These are phyloP conservation scores for Tenthredo livida DNA, from an alignment of 2,888 invertebrate species.

Conservation along the genomic window DNA sequence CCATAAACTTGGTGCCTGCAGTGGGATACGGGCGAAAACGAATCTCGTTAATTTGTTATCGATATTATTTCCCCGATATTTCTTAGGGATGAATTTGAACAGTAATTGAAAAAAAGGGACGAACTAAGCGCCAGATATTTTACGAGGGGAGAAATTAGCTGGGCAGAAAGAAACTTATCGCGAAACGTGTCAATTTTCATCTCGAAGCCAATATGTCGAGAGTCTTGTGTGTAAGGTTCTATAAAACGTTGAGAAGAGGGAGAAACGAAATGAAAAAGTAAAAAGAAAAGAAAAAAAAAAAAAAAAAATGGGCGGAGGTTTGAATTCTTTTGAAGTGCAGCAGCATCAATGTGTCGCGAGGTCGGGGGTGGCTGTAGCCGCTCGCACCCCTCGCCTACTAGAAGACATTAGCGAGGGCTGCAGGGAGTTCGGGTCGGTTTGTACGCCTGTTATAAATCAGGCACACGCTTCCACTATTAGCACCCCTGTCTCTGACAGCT, in stretches of 20 bases:
- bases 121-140: background rate
- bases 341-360: slow-evolving; percentile 46
- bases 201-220: background rate
- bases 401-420: slow-evolving; percentile 58
- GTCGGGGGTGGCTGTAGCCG: slow-evolving; percentile 13
- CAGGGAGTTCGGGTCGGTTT: slow-evolving; percentile 57
- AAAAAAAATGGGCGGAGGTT: slow-evolving; percentile 9
- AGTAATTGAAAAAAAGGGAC: background rate
- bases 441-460: slow-evolving; percentile 72
- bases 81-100: background rate
- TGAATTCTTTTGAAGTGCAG: slow-evolving; percentile 47
- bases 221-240: background rate
- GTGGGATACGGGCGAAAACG: slow-evolving; percentile 10
- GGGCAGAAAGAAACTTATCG: background rate
- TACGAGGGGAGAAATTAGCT: background rate
- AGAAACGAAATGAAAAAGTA: background rate
- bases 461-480: slow-evolving; percentile 74
- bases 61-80: background rate
- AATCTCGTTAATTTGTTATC: slow-evolving; percentile 64
- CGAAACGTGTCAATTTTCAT: slow-evolving; percentile 28
- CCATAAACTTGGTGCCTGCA: slow-evolving; percentile 7
- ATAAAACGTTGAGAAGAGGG: background rate
- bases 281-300: background rate
- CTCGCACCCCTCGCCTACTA: slow-evolving; percentile 45
- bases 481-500: slow-evolving; percentile 72